Percentiles rank a stretch among this genome's conserved stretches.
phyloP scores from a whole-genome alignment of 2,113 vertebrate species.

The Ornithorhynchus anatinus region DNA sequence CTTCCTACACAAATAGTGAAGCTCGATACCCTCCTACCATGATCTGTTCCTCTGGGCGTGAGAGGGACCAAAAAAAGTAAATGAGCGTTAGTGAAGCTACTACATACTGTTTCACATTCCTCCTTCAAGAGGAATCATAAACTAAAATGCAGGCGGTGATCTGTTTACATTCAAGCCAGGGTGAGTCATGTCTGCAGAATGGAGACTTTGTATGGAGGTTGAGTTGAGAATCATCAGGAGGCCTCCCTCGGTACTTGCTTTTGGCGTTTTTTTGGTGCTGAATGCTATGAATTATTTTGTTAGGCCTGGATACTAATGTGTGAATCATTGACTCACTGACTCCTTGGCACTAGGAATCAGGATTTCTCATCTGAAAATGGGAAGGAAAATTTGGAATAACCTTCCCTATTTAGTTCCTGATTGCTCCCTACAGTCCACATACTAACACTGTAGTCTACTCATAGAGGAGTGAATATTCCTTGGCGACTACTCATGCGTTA shows the following conservation, averaged over 20 bases:
- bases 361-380: background rate
- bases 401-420: background rate
- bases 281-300: background rate
- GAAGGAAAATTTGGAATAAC: background rate
- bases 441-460: background rate
- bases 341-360: slow-evolving; percentile 1
- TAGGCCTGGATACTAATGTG: background rate
- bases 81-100: background rate
- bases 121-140: background rate
- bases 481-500: no score
- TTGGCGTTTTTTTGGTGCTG: slow-evolving; percentile 25
- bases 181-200: slow-evolving; percentile 2
- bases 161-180: background rate
- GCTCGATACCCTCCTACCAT: slow-evolving; percentile 7
- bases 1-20: slow-evolving; percentile 30
- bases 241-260: background rate
- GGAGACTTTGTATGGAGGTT: slow-evolving; percentile 9
- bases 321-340: slow-evolving; percentile 2
- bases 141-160: background rate
- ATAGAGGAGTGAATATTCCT: no score
- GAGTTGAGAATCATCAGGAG: background rate
- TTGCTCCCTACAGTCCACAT: slow-evolving; percentile 4
- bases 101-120: background rate
- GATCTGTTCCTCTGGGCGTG: background rate
- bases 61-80: slow-evolving; percentile 6